Conservation (phyloP, 1,140 invertebrate species). For the Melanaphis sacchari region DNA sequence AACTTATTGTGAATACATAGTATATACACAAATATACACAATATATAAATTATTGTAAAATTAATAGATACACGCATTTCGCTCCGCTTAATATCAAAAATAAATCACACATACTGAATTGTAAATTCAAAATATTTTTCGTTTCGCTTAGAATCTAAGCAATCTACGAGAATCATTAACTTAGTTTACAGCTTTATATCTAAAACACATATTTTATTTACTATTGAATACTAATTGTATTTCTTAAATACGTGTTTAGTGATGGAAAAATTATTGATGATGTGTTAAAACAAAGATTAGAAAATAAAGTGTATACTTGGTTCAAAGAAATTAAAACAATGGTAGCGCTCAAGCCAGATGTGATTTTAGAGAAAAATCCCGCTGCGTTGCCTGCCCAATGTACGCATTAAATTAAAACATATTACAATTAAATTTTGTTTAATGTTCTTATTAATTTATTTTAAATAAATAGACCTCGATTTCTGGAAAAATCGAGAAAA, state of each 20-base stretch:
- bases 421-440: not conserved
- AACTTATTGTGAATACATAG: too few species aligned
- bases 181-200: not conserved
- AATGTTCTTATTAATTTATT: not conserved
- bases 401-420: not conserved
- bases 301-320: not conserved
- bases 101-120: not conserved
- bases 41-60: too few species aligned
- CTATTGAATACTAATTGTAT: not conserved
- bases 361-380: constrained; percentile 23
- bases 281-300: constrained; percentile 33
- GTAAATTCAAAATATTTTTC: not conserved
- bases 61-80: too few species aligned
- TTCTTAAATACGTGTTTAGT: constrained; percentile 6
- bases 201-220: not conserved
- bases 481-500: constrained; percentile 74
- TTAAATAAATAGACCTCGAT: constrained; percentile 62
- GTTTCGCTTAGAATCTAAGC: not conserved
- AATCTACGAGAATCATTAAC: too few species aligned
- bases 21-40: too few species aligned
- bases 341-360: not conserved
- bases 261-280: constrained; percentile 32
- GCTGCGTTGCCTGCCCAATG: not conserved
- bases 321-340: constrained; percentile 20
- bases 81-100: not conserved